Evolutionary conservation across 2,797 vertebrate species (phyloP).

Genomic region (Ciconia nigra): DNA sequence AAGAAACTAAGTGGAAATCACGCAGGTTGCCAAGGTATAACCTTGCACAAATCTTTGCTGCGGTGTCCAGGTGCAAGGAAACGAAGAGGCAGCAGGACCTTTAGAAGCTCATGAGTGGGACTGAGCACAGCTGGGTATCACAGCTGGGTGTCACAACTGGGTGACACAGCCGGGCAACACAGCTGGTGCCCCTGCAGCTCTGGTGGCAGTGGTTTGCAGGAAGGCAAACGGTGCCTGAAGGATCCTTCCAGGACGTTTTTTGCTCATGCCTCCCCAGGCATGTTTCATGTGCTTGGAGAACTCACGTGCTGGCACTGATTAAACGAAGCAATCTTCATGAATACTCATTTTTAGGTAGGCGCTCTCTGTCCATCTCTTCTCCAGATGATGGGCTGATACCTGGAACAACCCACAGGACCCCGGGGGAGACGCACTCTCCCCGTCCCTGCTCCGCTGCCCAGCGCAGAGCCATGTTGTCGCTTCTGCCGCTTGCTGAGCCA

Average conservation of each 20-base stretch:
- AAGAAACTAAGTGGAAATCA: not conserved
- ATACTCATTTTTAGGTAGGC: not conserved
- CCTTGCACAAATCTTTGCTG: not conserved
- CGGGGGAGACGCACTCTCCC: fast-evolving
- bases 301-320: not conserved
- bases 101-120: not conserved
- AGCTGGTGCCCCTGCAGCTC: not conserved
- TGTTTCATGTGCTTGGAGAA: not conserved
- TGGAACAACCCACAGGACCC: not conserved
- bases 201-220: not conserved
- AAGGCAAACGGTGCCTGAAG: not conserved
- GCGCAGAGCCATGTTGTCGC: not conserved
- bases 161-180: not conserved
- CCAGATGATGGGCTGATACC: not conserved
- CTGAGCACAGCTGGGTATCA: not conserved
- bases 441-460: fast-evolving
- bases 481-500: not conserved
- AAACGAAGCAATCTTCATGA: not conserved
- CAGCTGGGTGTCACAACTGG: no score
- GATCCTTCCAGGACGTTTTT: not conserved
- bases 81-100: not conserved
- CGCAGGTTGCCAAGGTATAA: not conserved
- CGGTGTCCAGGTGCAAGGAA: not conserved
- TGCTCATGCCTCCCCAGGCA: no score
- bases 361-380: not conserved